A percentile compares a stretch with the other conserved stretches of the same genome.
Evolutionary conservation across 2,888 invertebrate species (phyloP).

Genomic region (Steinernema scapterisci): DNA sequence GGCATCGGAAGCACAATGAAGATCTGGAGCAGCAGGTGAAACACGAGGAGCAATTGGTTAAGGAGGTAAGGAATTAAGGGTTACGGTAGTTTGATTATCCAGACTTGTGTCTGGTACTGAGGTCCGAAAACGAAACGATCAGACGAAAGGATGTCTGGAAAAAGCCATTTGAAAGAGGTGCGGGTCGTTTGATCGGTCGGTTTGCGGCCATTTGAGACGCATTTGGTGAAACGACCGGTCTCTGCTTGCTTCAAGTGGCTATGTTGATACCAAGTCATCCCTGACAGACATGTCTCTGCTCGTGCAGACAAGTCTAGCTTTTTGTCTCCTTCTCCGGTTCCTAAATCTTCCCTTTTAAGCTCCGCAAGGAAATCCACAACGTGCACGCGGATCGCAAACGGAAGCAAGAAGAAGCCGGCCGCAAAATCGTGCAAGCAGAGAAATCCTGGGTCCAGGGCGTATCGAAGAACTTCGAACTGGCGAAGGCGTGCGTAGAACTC

Average conservation of each 20-base stretch:
- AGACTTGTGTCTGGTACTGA: too few relatives aligned
- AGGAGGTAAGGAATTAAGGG: conserved; percentile 45
- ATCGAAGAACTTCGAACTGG: conserved; percentile 43
- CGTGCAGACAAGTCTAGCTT: too few relatives aligned
- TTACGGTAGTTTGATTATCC: conserved; percentile 3
- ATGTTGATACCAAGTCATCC: too few relatives aligned
- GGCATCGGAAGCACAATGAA: conserved; percentile 52
- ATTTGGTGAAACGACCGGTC: too few relatives aligned
- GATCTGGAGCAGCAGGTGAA: conserved; percentile 37
- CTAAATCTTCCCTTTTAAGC: conserved; percentile 32
- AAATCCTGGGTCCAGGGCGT: conserved; percentile 37
- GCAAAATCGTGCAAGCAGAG: conserved; percentile 53
- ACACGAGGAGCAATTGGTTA: conserved; percentile 43
- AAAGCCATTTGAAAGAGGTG: too few relatives aligned
- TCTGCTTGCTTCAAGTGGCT: too few relatives aligned
- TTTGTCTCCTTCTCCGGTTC: too few relatives aligned
- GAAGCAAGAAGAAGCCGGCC: conserved; percentile 57
- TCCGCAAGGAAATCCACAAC: conserved; percentile 49
- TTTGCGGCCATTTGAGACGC: too few relatives aligned
- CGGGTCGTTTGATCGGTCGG: too few relatives aligned
- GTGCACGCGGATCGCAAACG: conserved; percentile 58
- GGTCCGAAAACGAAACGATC: too few relatives aligned
- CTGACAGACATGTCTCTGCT: too few relatives aligned
- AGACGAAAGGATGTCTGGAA: too few relatives aligned
- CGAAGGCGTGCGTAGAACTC: conserved; percentile 51